These are phyloP conservation scores for Leptinotarsa peninsularis DNA, from an alignment of 2,888 invertebrate genomes.

Conservation along the genomic window DNA sequence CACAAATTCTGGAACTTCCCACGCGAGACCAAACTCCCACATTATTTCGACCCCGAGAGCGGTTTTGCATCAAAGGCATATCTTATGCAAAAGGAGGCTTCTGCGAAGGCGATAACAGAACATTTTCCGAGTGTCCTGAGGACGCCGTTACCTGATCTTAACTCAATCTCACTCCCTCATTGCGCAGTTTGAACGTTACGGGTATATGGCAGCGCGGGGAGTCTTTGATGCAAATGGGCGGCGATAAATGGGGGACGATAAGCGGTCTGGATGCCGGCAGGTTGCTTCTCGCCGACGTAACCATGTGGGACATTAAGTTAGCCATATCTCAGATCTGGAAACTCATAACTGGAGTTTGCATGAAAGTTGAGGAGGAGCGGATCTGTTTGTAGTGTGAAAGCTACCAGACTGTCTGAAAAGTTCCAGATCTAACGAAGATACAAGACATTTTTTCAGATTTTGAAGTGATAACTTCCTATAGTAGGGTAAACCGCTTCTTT, in stretches of 20 bases:
- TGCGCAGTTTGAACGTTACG: conserved; percentile 43
- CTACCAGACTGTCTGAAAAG: too few relatives aligned
- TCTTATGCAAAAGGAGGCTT: conserved; percentile 32
- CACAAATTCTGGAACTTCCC: conserved; percentile 9
- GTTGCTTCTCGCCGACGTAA: conserved; percentile 27
- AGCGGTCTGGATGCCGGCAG: conserved; percentile 42
- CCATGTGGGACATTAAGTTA: conserved; percentile 30
- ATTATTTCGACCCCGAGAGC: conserved; percentile 24
- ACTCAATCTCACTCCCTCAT: conserved; percentile 46
- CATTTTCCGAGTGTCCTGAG: conserved; percentile 39
- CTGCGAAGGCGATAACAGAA: conserved; percentile 34
- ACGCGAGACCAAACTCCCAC: conserved; percentile 4
- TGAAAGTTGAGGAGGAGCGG: neutral
- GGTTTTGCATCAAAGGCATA: conserved; percentile 29
- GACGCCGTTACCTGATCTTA: conserved; percentile 41
- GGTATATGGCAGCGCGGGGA: conserved; percentile 37
- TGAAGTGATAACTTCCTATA: too few relatives aligned
- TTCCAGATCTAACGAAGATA: too few relatives aligned
- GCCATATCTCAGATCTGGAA: neutral
- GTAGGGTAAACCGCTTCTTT: too few relatives aligned
- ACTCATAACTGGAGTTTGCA: neutral
- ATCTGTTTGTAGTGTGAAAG: too few relatives aligned
- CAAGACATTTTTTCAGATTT: too few relatives aligned
- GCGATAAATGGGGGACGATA: conserved; percentile 47
- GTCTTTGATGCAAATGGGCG: conserved; percentile 47